Base-by-base conservation (phyloP, 2,888 invertebrate genomes). In the Chrysolina americana region DNA sequence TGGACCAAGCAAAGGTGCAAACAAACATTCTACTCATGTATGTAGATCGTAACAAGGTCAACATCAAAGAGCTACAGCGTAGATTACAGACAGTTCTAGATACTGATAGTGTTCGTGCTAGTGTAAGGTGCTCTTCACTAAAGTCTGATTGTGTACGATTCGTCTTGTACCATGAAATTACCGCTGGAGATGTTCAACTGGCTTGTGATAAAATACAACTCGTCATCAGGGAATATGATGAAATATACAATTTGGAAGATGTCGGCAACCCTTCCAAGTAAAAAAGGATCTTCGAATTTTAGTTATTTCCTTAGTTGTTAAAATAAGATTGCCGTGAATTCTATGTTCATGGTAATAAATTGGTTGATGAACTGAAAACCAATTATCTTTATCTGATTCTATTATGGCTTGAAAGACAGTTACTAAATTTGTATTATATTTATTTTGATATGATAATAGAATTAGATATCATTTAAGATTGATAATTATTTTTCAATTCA, bases 11-110 rank as follows among this genome's bases (percentile, higher is more conserved):
- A 8, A 89, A 87, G 23, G 91, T 93, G 19, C 93, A 95, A 79
- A 93, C 94, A 2, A 96, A 96, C 87, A 95, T 96, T 80, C 88
- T 96, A 72, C 89, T 95, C 82, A 89, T 96, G 64, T 88, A 90
- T 41, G 84, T 92, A 1, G 89, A 90, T 77, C 83, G 88, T 2
- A 90, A 90, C 17, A 84, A 88, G 44, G 85, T 94, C 28, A 87
- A 88, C 6, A 90, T 94, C 0, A 88, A 86, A 17, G 89, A 90
- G 56, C 90, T 94, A 68, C 89, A 91, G 53, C 83, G 89, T 19
- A 89, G 92, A 64, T 85, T 94, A 53, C 87, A 87, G 44, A 84
- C 85, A 63, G 88, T 92, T 10, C 85, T 87, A 56, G 86, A 89
- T 21, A 85, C 89, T 82, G 88, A 91, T 84, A 86, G 91, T 81